phyloP scores from a whole-genome alignment of 2,113 vertebrate species.

The Onychostruthus taczanowskii region DNA sequence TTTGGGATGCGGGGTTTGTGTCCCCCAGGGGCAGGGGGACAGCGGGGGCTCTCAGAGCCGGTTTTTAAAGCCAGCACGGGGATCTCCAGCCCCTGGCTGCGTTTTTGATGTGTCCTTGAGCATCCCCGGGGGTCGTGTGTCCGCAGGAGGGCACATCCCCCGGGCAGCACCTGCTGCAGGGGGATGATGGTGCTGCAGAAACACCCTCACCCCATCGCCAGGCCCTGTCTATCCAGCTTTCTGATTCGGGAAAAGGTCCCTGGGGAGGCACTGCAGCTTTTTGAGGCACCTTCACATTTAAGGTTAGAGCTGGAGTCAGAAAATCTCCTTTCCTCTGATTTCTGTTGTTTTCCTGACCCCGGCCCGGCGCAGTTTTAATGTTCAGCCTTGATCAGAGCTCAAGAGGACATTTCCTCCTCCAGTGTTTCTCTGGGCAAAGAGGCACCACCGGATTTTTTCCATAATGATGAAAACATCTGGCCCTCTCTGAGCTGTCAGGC shows the following conservation, averaged over 20 bases:
- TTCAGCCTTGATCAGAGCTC: constrained; percentile 11
- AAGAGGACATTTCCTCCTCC: constrained; percentile 50
- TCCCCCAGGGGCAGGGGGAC: too few relatives aligned
- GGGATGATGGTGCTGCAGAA: not conserved
- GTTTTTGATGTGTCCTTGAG: rapidly evolving
- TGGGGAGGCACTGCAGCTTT: not conserved
- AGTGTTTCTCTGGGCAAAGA: constrained; percentile 39
- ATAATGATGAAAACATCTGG: constrained; percentile 55
- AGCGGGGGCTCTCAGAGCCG: rapidly evolving
- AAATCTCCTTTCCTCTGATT: not conserved
- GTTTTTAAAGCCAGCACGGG: not conserved
- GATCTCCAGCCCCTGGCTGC: not conserved
- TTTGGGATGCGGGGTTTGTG: not conserved
- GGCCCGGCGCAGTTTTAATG: not conserved
- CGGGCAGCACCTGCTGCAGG: constrained; percentile 20
- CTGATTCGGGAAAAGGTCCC: not conserved
- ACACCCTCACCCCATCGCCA: not conserved
- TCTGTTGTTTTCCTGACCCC: not conserved
- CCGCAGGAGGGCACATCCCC: not conserved
- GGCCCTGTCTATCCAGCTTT: not conserved
- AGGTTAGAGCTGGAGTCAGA: not conserved
- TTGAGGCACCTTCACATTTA: not conserved
- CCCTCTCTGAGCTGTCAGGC: constrained; percentile 6
- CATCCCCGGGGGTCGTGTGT: not conserved
- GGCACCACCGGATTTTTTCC: constrained; percentile 59